phyloP scores from a whole-genome alignment of 2,888 invertebrate genomes.

The Kuschelorhynchus macadamiae region DNA sequence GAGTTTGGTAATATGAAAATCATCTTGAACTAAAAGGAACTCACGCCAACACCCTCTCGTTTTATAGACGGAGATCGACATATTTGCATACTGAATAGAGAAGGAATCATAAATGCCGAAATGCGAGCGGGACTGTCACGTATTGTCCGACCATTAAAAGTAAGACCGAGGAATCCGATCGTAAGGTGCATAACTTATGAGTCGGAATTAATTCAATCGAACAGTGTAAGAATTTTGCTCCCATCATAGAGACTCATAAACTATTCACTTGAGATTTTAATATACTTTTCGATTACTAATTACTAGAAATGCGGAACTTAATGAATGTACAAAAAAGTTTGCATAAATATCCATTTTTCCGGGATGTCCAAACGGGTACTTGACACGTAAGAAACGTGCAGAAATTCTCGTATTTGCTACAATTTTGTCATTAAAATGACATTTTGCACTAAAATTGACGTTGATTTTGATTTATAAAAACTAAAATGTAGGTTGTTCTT shows the following conservation, averaged over 20 bases:
- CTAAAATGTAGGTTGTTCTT: too few relatives aligned
- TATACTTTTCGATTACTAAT: too few relatives aligned
- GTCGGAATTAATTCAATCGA: conserved; percentile 23
- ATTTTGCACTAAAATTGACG: too few relatives aligned
- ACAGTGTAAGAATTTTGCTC: background rate
- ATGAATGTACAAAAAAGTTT: too few relatives aligned
- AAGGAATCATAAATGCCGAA: conserved; percentile 48
- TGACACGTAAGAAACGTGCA: too few relatives aligned
- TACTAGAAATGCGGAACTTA: too few relatives aligned
- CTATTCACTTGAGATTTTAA: too few relatives aligned
- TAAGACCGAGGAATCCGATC: conserved; percentile 44
- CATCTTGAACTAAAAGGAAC: conserved; percentile 1
- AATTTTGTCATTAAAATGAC: too few relatives aligned
- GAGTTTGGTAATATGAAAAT: background rate
- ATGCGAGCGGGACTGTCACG: conserved; percentile 47
- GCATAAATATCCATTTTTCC: too few relatives aligned
- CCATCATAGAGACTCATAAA: background rate
- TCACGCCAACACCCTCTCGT: conserved; percentile 6
- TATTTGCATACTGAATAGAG: conserved; percentile 49
- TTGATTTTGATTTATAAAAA: too few relatives aligned
- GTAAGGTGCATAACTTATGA: conserved; percentile 50
- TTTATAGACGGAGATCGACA: conserved; percentile 44
- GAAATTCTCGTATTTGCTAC: too few relatives aligned
- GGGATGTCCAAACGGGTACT: too few relatives aligned
- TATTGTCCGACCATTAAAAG: conserved; percentile 52